Evolutionary conservation across 2,888 invertebrate species (phyloP), one percentile per base, ranked within the genome.

Genomic region (Mesorhabditis sp.): DNA sequence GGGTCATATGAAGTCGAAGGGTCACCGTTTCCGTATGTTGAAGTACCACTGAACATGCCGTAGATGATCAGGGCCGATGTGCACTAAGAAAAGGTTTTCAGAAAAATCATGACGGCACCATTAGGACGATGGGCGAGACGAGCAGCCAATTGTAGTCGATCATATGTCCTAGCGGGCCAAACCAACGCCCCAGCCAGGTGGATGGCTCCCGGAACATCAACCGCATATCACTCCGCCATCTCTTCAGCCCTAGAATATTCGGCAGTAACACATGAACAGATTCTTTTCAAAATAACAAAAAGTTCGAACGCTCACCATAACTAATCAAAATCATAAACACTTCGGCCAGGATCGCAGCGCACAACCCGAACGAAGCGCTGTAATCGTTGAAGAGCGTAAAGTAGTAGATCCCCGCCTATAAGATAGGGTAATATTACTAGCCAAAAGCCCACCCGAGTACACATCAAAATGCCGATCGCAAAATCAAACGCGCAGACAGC

Each of bases 381-480:
- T 63, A 63, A 15, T 63, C 28, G 41, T 63, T 63, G 64, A 63
- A 41, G 13, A 63, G n/a, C 10, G 64, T 63, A 41, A 63, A 63
- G n/a, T 10, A 15, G 64, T 15, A 63, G 28, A 63, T 41, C 7
- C 64, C 64, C 7, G 64, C 64, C 64, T 63, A 41, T 7, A 63
- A 50, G 58, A 50, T 50, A n/a, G 28, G 41, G 41, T n/a, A n/a
- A 50, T 50, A 50, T 50, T 50, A 13, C 10, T 10, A 50, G n/a
- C 7, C n/a, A 10, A 50, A 50, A 50, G n/a, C 58, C 58, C 58
- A 50, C 58, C n/a, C 58, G 10, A 10, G 58, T 50, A 50, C 58
- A 50, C 7, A 50, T 50, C 10, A 50, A 13, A n/a, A 50, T 10
- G n/a, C 58, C 58, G 58, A 50, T n/a, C 10, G n/a, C 10, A n/a